phyloP scores from a whole-genome alignment of 2,113 vertebrate genomes.

The Loxodonta africana region DNA sequence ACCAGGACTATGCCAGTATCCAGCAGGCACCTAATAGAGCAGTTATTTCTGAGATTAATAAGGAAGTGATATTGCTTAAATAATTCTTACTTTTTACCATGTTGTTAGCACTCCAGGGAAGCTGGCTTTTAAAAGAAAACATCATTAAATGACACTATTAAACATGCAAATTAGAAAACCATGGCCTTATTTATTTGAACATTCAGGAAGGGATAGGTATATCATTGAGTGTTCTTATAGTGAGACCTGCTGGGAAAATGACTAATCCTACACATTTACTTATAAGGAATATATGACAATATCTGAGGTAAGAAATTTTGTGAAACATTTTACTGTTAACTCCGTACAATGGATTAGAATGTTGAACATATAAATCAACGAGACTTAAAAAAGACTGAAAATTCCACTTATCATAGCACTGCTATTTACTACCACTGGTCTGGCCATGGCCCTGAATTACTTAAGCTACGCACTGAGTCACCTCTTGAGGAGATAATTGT shows the following conservation, averaged over 20 bases:
- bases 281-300: background rate
- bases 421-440: background rate
- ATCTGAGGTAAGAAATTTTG: background rate
- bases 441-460: background rate
- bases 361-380: background rate
- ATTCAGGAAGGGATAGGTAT: background rate
- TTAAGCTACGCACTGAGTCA: background rate
- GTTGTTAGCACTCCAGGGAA: background rate
- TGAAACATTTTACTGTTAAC: background rate
- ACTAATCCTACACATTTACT: background rate
- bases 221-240: background rate
- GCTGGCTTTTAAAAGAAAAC: background rate
- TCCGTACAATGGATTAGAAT: background rate
- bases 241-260: background rate
- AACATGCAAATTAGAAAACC: background rate
- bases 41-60: no score
- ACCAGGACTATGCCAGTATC: rapidly evolving
- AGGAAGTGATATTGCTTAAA: background rate
- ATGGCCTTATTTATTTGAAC: background rate
- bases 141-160: background rate
- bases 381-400: background rate
- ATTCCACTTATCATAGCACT: background rate
- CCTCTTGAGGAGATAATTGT: background rate
- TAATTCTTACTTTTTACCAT: background rate
- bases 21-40: rapidly evolving